A percentile compares a stretch with the other conserved stretches of the same genome.
phyloP scores from a whole-genome alignment of 2,797 vertebrate genomes.

The Sebastes matsubarae region DNA sequence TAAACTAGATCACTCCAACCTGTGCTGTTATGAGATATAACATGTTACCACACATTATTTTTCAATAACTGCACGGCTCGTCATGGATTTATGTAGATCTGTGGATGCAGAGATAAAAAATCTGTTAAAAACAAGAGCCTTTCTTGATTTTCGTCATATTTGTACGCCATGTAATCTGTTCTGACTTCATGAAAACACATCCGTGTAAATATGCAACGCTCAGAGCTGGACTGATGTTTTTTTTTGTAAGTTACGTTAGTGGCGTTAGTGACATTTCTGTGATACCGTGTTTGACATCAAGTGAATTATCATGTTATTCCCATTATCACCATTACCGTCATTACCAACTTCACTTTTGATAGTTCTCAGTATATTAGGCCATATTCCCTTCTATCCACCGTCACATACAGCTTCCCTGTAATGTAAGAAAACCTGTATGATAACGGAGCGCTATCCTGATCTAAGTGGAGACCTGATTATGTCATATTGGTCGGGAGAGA shows the following conservation, averaged over 20 bases:
- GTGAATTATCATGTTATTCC: background rate
- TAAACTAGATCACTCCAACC: background rate
- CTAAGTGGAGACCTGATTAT: constrained; percentile 34
- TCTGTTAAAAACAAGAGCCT: too few species aligned
- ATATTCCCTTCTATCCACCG: background rate
- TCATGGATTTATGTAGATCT: too few species aligned
- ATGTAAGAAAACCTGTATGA: background rate
- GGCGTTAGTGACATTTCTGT: background rate
- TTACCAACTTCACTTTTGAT: background rate
- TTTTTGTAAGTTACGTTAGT: too few species aligned
- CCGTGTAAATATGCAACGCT: too few species aligned
- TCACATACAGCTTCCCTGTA: background rate
- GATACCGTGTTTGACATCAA: background rate
- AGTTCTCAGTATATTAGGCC: background rate
- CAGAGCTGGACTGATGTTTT: too few species aligned
- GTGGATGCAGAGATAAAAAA: too few species aligned
- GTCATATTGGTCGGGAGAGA: constrained; percentile 3
- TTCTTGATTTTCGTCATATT: too few species aligned
- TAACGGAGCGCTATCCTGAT: constrained; percentile 5
- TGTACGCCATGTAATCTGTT: too few species aligned
- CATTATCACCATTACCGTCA: background rate
- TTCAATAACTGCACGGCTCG: background rate
- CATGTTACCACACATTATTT: background rate
- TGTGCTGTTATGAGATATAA: background rate
- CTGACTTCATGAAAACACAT: too few species aligned